Percentiles rank a stretch among this genome's conserved stretches.
Evolutionary conservation across 2,113 vertebrate genomes (phyloP).

Genomic region (Clupea harengus): DNA sequence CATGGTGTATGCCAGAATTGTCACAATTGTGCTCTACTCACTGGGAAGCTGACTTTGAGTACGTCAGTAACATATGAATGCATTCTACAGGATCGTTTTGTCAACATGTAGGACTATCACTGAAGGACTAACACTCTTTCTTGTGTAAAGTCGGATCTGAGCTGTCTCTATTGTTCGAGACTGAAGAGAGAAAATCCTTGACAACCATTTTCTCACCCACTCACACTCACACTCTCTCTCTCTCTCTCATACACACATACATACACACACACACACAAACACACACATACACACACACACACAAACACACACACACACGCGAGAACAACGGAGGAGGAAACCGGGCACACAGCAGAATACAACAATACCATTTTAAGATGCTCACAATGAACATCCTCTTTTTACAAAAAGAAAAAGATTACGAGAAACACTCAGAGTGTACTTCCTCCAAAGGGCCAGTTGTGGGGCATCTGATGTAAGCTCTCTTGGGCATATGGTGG

Average conservation of each 20-base stretch:
- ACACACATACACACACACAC: background rate
- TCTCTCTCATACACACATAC: background rate
- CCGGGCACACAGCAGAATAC: constrained; percentile 32
- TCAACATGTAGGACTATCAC: background rate
- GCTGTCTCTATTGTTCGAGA: constrained; percentile 59
- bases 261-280: constrained; percentile 9
- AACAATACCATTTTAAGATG: constrained; percentile 30
- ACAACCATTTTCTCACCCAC: constrained; percentile 47
- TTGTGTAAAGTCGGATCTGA: constrained; percentile 47
- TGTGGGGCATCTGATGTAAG: background rate
- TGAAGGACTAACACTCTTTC: constrained; percentile 53
- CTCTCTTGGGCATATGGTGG: background rate
- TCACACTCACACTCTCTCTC: constrained; percentile 16
- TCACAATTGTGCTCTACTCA: background rate
- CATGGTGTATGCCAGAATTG: background rate
- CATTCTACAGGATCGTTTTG: background rate
- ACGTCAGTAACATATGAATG: background rate
- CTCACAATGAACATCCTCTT: constrained; percentile 33
- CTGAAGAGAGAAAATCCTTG: constrained; percentile 46
- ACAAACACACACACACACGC: background rate
- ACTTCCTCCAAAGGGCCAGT: background rate
- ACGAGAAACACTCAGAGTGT: background rate
- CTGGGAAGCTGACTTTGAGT: background rate
- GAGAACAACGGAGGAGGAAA: constrained; percentile 22
- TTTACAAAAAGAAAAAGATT: background rate